Evolutionary conservation across 2,797 vertebrate species (phyloP).

Genomic region (Phylloscopus collybita): DNA sequence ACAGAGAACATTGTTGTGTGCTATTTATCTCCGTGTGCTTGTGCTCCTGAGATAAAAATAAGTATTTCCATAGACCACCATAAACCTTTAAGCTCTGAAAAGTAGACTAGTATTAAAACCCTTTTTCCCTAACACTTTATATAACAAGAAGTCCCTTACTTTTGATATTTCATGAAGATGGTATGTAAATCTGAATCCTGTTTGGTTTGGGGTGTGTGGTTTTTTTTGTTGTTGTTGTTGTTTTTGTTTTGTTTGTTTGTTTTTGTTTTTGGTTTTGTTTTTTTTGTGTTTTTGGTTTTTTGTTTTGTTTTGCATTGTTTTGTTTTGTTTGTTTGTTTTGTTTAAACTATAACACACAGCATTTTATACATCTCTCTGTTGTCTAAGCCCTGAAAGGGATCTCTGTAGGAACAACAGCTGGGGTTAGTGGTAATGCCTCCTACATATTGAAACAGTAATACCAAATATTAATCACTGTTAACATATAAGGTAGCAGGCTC

Average conservation of each 20-base stretch:
- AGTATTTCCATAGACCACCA: background rate
- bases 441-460: slow-evolving; percentile 63
- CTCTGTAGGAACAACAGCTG: slow-evolving; percentile 36
- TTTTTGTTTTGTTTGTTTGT: no score
- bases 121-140: background rate
- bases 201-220: background rate
- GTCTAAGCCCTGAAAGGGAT: background rate
- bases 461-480: slow-evolving; percentile 75
- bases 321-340: background rate
- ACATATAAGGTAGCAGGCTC: slow-evolving; percentile 43
- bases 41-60: background rate
- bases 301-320: no score
- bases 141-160: background rate
- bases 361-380: background rate
- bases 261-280: background rate
- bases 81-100: background rate
- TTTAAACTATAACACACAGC: background rate
- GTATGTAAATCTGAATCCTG: background rate
- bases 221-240: no score
- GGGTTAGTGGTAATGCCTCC: slow-evolving; percentile 35
- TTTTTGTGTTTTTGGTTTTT: background rate
- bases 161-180: fast-evolving
- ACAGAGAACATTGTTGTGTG: background rate
- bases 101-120: background rate
- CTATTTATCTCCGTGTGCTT: background rate